Percentiles rank a stretch among this genome's conserved stretches.
These are phyloP conservation scores for Odontesthes bonariensis DNA, from an alignment of 2,113 vertebrate genomes.

Conservation along the genomic window DNA sequence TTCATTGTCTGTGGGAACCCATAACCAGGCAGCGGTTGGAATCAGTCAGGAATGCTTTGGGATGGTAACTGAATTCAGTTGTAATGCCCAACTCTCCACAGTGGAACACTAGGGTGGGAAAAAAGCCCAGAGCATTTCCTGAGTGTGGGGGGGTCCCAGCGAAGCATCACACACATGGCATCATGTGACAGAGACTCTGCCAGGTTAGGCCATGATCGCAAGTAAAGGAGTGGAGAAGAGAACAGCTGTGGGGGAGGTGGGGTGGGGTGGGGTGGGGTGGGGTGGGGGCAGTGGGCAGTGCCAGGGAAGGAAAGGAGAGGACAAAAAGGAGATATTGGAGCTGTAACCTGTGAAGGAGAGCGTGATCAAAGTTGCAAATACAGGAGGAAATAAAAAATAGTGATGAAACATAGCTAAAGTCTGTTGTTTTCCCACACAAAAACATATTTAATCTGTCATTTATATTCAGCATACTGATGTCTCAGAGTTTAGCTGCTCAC, in stretches of 20 bases:
- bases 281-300: slow-evolving; percentile 40
- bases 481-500: not conserved
- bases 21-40: slow-evolving; percentile 74
- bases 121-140: slow-evolving; percentile 82
- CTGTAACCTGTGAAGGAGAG: slow-evolving; percentile 4
- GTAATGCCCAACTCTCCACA: slow-evolving; percentile 77
- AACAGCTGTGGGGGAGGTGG: slow-evolving; percentile 39
- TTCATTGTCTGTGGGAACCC: slow-evolving; percentile 77
- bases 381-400: not conserved
- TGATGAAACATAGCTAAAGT: not conserved
- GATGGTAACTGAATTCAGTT: slow-evolving; percentile 78
- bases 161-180: slow-evolving; percentile 82
- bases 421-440: not conserved
- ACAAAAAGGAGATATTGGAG: slow-evolving; percentile 11
- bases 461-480: not conserved
- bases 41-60: slow-evolving; percentile 80
- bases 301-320: slow-evolving; percentile 34
- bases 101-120: slow-evolving; percentile 83
- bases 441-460: not conserved
- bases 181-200: slow-evolving; percentile 76
- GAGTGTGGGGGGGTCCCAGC: slow-evolving; percentile 82
- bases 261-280: slow-evolving; percentile 31
- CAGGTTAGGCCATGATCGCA: slow-evolving; percentile 72
- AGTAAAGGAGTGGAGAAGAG: slow-evolving; percentile 42
- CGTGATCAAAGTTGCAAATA: not conserved